phyloP scores from a whole-genome alignment of 1,140 invertebrate species.

The Yoshiicerus persimilis region DNA sequence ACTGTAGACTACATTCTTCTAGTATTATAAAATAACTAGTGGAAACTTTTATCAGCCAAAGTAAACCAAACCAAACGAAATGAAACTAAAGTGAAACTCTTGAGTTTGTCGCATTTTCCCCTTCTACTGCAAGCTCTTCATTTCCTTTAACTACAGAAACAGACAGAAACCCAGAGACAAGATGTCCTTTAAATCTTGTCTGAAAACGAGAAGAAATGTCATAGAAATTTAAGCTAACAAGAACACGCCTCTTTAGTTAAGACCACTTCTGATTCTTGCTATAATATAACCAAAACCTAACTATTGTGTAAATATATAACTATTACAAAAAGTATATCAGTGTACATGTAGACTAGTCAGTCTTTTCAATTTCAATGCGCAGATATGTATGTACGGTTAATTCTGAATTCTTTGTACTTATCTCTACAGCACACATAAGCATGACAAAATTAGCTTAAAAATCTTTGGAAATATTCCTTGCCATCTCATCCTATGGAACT shows the following conservation, averaged over 20 bases:
- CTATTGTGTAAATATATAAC: neutral
- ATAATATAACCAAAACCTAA: neutral
- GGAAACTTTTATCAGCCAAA: neutral
- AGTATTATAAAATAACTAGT: neutral
- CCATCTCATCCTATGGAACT: neutral
- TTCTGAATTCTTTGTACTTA: neutral
- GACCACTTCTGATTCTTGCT: neutral
- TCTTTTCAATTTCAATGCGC: neutral
- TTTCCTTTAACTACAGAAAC: neutral
- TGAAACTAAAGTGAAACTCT: neutral
- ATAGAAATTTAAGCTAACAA: neutral
- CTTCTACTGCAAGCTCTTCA: neutral
- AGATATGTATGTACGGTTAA: neutral
- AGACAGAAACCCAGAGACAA: neutral
- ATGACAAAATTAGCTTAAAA: constrained; percentile 1
- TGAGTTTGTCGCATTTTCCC: neutral
- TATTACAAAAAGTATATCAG: neutral
- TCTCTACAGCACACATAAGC: neutral
- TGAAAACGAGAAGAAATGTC: constrained; percentile 3
- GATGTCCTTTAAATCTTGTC: neutral
- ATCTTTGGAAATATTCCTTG: neutral
- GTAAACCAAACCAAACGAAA: neutral
- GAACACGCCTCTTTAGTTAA: neutral
- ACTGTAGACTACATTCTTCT: neutral
- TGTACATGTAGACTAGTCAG: too few species aligned